phyloP scores from a whole-genome alignment of 2,797 vertebrate genomes.

The Chloroceryle amazona region DNA sequence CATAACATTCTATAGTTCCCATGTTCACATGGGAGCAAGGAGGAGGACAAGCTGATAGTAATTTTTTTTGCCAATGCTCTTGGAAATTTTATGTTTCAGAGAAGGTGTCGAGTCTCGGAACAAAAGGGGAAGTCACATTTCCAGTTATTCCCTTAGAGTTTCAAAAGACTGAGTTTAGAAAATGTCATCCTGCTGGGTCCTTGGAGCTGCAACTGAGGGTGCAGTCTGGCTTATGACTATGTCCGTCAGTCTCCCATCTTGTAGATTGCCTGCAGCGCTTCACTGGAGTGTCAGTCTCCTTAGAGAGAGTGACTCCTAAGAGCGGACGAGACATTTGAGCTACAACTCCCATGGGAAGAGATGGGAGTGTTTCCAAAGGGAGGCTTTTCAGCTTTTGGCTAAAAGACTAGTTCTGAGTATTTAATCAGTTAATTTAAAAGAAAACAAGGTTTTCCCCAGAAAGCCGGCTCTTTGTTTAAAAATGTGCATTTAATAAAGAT shows the following conservation, averaged over 20 bases:
- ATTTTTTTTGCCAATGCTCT: neutral
- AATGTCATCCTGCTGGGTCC: neutral
- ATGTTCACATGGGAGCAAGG: neutral
- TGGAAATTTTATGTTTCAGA: neutral
- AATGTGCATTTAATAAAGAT: conserved; percentile 68
- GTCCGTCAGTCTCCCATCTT: neutral
- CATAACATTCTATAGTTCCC: neutral
- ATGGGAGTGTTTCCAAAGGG: neutral
- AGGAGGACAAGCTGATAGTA: neutral
- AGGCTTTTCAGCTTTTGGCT: conserved; percentile 29
- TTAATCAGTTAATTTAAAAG: conserved; percentile 66
- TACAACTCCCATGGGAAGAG: neutral
- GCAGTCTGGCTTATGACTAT: neutral
- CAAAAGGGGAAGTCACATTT: neutral
- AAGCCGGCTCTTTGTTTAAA: conserved; percentile 53
- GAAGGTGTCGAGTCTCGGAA: neutral
- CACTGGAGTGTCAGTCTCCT: neutral
- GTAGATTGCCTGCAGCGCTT: neutral
- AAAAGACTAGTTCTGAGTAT: conserved; percentile 21
- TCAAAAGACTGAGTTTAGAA: neutral
- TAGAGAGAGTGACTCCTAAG: neutral
- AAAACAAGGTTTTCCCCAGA: conserved; percentile 52
- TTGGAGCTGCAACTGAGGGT: neutral
- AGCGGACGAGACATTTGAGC: neutral
- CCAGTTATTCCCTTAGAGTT: neutral